Base-by-base conservation (phyloP, 2,113 vertebrate genomes). In the Spilogale gracilis region DNA sequence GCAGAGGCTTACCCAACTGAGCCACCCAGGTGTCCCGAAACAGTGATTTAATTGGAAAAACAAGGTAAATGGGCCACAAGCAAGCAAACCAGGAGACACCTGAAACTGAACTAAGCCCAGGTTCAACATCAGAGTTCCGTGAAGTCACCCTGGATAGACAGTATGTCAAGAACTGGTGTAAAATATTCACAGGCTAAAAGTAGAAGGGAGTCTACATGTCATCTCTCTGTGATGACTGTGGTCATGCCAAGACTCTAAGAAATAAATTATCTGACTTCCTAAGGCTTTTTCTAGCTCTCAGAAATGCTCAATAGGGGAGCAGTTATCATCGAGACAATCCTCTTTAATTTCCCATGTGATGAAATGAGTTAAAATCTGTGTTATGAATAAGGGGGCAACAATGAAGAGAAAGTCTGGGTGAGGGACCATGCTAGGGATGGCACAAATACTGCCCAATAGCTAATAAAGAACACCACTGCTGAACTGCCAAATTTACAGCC, bases 171-270 rank as follows among this genome's bases (percentile, higher is more conserved):
- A 91, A 89, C 25, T 58, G 83, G 23, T 13, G 38, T 50, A 85
- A 97, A 95, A 91, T 78, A 97, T 80, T 78, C 81, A 85, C n/a
- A 52, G 52, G 6, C 81, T 91, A 73, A 85, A 92, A 94, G 76
- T 14, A 32, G 38, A 83, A 96, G 52, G 79, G 69, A 89, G n/a
- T 78, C 61, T 20, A 50, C 11, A 50, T 21, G 21, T 71, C 38
- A 30, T 45, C 69, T 86, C 45, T 94, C 82, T 58, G 63, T 60
- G 69, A 86, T 74, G 58, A 71, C 50, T 85, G 10, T 12, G 43
- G 56, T 89, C 71, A 82, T 32, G 60, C 92, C 60, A 87, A 80
- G 88, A 74, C 23, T 79, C 54, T 83, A 89, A 83, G 54, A 93
- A 93, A 91, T 82, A 91, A 87, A 76, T 25, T 7, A 32, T 9